Evolutionary conservation across 2,797 vertebrate species (phyloP).

Genomic region (Scolopax rusticola): DNA sequence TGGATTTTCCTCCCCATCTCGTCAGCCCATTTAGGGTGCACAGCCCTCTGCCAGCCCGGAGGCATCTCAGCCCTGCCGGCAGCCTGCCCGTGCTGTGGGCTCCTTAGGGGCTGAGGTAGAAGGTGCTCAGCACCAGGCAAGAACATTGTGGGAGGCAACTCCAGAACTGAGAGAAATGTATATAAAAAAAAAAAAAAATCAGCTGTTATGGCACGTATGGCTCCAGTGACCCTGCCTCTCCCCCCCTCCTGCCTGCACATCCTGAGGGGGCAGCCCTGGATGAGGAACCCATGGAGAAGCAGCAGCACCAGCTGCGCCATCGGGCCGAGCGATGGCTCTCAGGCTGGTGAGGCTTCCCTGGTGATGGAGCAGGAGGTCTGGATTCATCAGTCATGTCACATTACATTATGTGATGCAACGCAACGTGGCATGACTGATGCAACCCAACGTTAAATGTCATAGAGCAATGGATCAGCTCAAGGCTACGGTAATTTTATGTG

Average conservation of each 20-base stretch:
- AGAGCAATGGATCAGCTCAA: slow-evolving; percentile 73
- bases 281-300: neutral
- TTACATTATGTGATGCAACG: slow-evolving; percentile 55
- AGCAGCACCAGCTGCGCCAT: slow-evolving; percentile 45
- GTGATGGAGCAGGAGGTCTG: slow-evolving; percentile 60
- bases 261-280: neutral
- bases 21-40: neutral
- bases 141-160: neutral
- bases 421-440: slow-evolving; percentile 72
- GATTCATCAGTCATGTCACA: slow-evolving; percentile 70
- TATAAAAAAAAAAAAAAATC: neutral
- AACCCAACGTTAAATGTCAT: slow-evolving; percentile 76
- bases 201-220: rapidly evolving
- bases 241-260: neutral
- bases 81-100: neutral
- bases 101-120: neutral
- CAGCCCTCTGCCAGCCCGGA: slow-evolving; percentile 13
- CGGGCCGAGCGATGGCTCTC: neutral
- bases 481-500: slow-evolving; percentile 74
- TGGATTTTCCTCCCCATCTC: slow-evolving; percentile 45
- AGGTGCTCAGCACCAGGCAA: neutral
- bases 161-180: neutral
- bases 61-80: neutral
- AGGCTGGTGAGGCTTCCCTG: slow-evolving; percentile 45
- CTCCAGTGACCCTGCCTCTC: neutral